Evolutionary conservation across 2,113 vertebrate species (phyloP), one percentile per base, ranked within the genome.

Genomic region (Salvelinus sp.): DNA sequence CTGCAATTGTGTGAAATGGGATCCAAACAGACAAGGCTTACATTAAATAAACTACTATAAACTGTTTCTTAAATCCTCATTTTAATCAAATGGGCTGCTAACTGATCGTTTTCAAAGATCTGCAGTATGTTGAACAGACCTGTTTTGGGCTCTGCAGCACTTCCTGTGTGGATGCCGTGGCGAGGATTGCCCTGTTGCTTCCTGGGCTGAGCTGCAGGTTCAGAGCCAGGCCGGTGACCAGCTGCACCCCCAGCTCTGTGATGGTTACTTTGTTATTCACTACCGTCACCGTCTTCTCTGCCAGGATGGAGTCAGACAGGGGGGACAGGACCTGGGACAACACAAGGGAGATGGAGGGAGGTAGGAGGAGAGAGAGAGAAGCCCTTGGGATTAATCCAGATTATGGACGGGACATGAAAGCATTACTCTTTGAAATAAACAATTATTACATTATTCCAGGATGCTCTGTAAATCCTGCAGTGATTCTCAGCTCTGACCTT

Each of bases 271-370:
- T 97, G 86, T 99, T 97, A 38, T 99, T 97, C 64, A 95, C 81
- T 82, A 99, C 98, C 0, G 94, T 96, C 76, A 99, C 91, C 0
- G 97, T 96, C 90, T 96, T 97, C 93, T 99, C 98, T 1, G 96
- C 98, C 92, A 99, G 91, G 92, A 99, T 98, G 48, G 97, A 96
- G 92, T 98, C 97, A 0, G 97, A 99, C 67, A 99, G 83, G 2
- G 97, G 97, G 75, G 97, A 98, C 80, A 98, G 81, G 72, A 99
- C 97, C 97, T 99, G 84, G 16, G 22, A 44, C 60, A 48, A 47
- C 13, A 76, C 33, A 72, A 69, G 23, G 18, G 38, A n/a, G 72
- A 65, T 33, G 30, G 33, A 33, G 25, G 25, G 25, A 25, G 25
- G 25, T 25, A 25, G 25, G 25, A 25, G 30, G 30, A 12, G 33